Conservation (phyloP, 1,140 invertebrate species). For the Phymorhynchus buccinoides region DNA sequence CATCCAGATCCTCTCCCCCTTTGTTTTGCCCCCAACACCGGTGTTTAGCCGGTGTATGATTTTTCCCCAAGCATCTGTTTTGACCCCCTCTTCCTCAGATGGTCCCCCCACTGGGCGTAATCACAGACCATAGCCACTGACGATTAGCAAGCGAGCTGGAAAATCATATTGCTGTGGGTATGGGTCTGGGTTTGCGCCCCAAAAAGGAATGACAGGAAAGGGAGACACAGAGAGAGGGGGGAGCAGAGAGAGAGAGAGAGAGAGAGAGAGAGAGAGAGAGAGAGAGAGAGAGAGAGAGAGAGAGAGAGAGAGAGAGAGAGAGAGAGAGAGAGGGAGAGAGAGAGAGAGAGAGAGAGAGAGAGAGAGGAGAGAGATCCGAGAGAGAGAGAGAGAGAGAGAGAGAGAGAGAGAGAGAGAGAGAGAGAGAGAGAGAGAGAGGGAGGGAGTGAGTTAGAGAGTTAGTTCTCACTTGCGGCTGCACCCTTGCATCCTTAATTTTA, state of each 20-base stretch:
- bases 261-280: neutral
- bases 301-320: neutral
- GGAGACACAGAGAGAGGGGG: neutral
- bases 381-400: no score
- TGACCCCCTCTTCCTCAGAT: neutral
- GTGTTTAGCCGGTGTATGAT: constrained; percentile 22
- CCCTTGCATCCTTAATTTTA: no score
- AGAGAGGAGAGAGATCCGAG: neutral
- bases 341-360: neutral
- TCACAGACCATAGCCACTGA: constrained; percentile 25
- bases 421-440: no score
- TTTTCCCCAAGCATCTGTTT: constrained; percentile 27
- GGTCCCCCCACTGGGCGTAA: constrained; percentile 26
- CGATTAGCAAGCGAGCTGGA: constrained; percentile 34
- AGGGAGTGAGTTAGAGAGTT: no score
- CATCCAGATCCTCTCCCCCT: neutral
- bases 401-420: no score
- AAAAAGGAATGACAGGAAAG: neutral
- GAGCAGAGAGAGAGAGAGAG: neutral
- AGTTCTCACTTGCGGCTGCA: no score
- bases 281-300: neutral
- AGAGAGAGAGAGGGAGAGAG: neutral
- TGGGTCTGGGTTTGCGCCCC: no score
- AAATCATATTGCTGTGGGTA: constrained; percentile 23
- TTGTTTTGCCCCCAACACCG: neutral